phyloP scores from a whole-genome alignment of 2,113 vertebrate genomes.

The Phasianus colchicus region DNA sequence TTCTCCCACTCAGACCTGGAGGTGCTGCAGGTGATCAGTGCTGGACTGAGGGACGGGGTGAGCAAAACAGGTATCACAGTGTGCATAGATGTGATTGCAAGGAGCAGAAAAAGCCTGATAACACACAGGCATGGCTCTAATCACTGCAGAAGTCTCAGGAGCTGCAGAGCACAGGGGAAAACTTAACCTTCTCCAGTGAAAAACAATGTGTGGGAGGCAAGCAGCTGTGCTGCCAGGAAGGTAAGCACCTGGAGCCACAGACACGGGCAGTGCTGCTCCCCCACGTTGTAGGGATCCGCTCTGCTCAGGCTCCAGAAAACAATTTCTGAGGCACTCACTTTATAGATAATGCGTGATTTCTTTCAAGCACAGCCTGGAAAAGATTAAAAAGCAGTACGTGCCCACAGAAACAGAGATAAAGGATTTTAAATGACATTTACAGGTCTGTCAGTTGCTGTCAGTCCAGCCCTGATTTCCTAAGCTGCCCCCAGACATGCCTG shows the following conservation, averaged over 20 bases:
- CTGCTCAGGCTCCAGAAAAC: background rate
- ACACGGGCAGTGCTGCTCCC: background rate
- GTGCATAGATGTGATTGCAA: background rate
- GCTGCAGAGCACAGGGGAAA: background rate
- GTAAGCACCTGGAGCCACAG: background rate
- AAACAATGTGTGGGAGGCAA: background rate
- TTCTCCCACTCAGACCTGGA: background rate
- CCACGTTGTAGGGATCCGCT: background rate
- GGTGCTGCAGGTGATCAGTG: background rate
- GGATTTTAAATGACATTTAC: background rate
- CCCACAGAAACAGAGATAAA: background rate
- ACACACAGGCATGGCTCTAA: background rate
- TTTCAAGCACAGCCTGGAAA: background rate
- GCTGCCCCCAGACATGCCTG: too few relatives aligned
- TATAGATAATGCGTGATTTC: background rate
- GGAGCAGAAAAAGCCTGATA: background rate
- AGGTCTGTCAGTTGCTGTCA: too few relatives aligned
- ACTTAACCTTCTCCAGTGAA: background rate
- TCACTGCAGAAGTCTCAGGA: background rate
- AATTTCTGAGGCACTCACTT: background rate
- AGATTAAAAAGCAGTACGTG: background rate
- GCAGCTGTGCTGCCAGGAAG: background rate
- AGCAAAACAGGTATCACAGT: background rate
- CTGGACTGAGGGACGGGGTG: background rate
- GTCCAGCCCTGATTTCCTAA: too few relatives aligned